Evolutionary conservation across 1,140 invertebrate genomes (phyloP).

Genomic region (Leptonema lineaticorne): DNA sequence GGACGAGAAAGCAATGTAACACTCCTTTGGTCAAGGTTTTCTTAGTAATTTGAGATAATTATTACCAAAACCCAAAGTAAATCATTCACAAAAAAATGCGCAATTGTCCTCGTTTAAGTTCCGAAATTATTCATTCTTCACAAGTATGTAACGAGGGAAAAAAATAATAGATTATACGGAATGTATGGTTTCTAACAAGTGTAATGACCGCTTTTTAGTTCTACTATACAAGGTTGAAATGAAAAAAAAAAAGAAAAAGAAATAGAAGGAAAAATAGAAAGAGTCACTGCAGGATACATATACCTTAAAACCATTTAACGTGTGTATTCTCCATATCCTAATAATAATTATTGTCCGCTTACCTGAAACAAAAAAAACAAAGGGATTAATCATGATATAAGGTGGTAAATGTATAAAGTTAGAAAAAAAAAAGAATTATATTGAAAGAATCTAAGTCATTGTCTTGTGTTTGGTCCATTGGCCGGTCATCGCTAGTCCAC

Average conservation of each 20-base stretch:
- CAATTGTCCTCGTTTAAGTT: too few species aligned
- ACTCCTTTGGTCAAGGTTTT: background rate
- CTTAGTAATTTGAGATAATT: background rate
- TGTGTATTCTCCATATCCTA: background rate
- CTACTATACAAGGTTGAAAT: conserved; percentile 2
- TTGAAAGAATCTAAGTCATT: conserved; percentile 7
- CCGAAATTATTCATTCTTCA: background rate
- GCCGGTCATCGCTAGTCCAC: conserved; percentile 33
- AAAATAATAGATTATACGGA: background rate
- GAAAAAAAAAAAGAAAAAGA: background rate
- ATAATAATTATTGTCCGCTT: too few species aligned
- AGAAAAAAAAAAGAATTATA: too few species aligned
- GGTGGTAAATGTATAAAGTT: background rate
- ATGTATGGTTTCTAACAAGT: background rate
- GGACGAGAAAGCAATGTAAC: background rate
- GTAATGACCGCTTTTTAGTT: background rate
- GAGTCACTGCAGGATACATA: background rate
- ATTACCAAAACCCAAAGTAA: background rate
- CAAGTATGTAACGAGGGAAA: background rate
- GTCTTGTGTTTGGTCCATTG: conserved; percentile 32
- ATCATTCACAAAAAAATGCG: background rate
- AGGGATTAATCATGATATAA: background rate
- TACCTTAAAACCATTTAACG: background rate
- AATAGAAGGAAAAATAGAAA: background rate
- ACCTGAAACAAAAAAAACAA: conserved; percentile 8